These are phyloP conservation scores for Branchinecta lindahli DNA, from an alignment of 1,140 invertebrate species.

Conservation along the genomic window DNA sequence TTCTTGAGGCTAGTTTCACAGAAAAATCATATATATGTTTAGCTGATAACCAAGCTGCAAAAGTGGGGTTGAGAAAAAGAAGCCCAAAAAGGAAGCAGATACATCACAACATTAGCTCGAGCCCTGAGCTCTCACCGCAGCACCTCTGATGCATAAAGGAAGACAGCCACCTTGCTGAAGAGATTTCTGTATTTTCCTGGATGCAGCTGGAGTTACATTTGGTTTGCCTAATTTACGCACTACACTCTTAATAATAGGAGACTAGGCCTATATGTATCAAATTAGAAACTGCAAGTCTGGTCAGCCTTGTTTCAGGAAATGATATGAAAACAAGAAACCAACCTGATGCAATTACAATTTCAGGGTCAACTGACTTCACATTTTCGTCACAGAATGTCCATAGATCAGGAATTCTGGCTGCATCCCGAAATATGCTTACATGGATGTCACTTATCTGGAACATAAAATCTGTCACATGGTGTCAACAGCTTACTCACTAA, in stretches of 20 bases:
- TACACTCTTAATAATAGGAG: background rate
- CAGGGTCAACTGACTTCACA: background rate
- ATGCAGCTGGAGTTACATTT: background rate
- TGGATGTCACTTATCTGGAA: background rate
- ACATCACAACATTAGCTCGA: too few species aligned
- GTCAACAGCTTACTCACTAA: too few species aligned
- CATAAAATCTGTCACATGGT: too few species aligned
- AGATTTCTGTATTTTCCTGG: background rate
- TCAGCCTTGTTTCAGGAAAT: background rate
- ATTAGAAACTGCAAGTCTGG: background rate
- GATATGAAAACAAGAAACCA: background rate
- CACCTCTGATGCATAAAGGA: too few species aligned
- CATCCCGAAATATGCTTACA: background rate
- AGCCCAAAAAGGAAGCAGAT: too few species aligned
- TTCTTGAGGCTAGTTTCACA: too few species aligned
- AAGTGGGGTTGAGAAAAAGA: too few species aligned
- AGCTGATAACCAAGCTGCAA: too few species aligned
- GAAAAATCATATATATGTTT: too few species aligned
- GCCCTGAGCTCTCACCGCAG: too few species aligned
- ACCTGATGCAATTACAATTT: background rate
- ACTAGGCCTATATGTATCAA: background rate
- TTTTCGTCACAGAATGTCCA: constrained; percentile 4
- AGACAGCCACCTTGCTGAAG: too few species aligned
- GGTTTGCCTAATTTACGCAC: background rate
- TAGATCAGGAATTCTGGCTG: background rate